Conservation (phyloP, 2,888 invertebrate species). For the Scaptomyza flava region DNA sequence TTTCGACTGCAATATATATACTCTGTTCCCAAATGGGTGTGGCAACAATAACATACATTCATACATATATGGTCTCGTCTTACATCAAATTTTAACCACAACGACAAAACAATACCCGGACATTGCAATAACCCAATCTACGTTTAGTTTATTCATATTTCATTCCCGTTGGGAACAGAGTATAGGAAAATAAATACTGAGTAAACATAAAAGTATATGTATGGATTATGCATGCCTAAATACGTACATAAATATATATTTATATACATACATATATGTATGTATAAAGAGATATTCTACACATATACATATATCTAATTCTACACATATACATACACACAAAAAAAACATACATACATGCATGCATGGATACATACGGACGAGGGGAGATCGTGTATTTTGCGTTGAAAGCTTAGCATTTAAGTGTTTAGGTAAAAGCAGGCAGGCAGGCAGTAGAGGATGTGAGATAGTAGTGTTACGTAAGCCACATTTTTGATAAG, state of each 20-base stretch:
- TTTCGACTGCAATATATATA: constrained; percentile 21
- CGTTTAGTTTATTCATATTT: background rate
- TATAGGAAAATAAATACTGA: background rate
- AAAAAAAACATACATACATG: background rate
- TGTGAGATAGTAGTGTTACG: background rate
- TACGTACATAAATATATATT: background rate
- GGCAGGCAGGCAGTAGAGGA: constrained; percentile 1
- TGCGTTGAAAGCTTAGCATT: constrained; percentile 50
- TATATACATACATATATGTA: background rate
- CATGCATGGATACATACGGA: constrained; percentile 7
- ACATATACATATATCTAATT: constrained; percentile 18
- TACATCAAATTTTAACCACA: background rate
- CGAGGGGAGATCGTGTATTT: constrained; percentile 48
- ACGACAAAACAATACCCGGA: background rate
- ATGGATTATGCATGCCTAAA: constrained; percentile 1
- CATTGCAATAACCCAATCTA: constrained; percentile 12
- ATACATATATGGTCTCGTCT: constrained; percentile 1
- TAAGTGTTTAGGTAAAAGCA: constrained; percentile 39
- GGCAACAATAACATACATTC: background rate
- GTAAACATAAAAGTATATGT: constrained; percentile 11
- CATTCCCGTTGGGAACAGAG: constrained; percentile 21
- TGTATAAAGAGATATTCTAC: constrained; percentile 27
- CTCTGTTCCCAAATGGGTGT: constrained; percentile 22
- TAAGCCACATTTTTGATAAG: constrained; percentile 40
- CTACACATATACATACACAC: constrained; percentile 17